Evolutionary conservation across 2,113 vertebrate species (phyloP).

Genomic region (Petaurus breviceps): DNA sequence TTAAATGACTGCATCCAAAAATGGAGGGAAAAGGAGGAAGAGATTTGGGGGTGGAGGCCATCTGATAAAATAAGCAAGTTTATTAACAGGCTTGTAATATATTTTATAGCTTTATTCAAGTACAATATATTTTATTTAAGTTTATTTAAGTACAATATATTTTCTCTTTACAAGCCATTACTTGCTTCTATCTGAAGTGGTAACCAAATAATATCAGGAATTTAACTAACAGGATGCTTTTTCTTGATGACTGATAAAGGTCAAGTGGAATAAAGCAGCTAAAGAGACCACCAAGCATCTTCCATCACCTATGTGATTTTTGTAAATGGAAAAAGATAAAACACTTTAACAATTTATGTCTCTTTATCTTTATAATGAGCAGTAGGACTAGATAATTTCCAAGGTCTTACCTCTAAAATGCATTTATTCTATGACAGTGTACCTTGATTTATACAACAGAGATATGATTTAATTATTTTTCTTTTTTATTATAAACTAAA

Average conservation of each 20-base stretch:
- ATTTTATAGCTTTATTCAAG: not conserved
- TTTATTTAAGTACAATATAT: not conserved
- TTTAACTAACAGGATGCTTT: not conserved
- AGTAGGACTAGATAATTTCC: not conserved
- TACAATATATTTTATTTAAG: not conserved
- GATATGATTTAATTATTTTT: not conserved
- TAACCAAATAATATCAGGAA: not conserved
- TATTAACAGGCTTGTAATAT: not conserved
- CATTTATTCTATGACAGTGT: not conserved
- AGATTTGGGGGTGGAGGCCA: accelerated
- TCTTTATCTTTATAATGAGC: not conserved
- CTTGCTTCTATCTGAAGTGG: not conserved
- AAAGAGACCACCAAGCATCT: not conserved
- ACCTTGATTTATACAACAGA: not conserved
- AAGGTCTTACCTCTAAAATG: not conserved
- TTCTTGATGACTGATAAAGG: not conserved
- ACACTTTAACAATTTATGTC: not conserved
- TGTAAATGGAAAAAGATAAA: not conserved
- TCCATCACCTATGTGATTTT: not conserved
- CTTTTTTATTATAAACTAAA: not conserved
- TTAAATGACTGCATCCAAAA: constrained; percentile 11
- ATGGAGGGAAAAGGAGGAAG: not conserved
- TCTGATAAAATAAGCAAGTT: not conserved
- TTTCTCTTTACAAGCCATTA: not conserved
- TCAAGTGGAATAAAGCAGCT: not conserved